Conservation (phyloP, 2,888 invertebrate species). For the Lasius fuliginosus region DNA sequence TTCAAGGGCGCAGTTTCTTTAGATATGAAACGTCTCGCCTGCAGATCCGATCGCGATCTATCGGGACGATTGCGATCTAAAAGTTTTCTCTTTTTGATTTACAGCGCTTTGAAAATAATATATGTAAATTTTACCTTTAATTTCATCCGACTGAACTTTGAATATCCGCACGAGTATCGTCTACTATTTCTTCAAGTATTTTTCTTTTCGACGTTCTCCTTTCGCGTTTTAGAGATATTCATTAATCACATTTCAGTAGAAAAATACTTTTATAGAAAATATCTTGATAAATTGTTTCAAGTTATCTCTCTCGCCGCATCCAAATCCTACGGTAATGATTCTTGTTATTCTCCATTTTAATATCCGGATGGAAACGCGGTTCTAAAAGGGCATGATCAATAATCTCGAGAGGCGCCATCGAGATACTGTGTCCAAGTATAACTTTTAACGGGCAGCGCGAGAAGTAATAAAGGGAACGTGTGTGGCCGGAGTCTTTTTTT, state of each 20-base stretch:
- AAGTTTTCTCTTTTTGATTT: constrained; percentile 17
- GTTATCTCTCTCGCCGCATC: background rate
- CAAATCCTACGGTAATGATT: background rate
- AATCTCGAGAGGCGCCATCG: background rate
- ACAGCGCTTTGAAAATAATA: constrained; percentile 5
- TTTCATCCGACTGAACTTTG: background rate
- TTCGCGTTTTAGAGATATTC: background rate
- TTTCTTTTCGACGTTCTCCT: background rate
- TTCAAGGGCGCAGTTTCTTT: constrained; percentile 3
- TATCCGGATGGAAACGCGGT: background rate
- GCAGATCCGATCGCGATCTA: constrained; percentile 37
- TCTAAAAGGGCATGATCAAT: constrained; percentile 4
- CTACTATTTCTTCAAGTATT: background rate
- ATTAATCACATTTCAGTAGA: constrained; percentile 2
- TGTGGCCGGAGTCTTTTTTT: constrained; percentile 27
- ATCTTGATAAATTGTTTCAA: background rate
- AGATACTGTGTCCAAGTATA: constrained; percentile 24
- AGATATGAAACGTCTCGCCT: constrained; percentile 19
- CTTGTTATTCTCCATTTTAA: background rate
- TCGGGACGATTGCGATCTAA: constrained; percentile 24
- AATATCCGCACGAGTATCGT: background rate
- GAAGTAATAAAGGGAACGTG: constrained; percentile 46
- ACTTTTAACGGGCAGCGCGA: constrained; percentile 49
- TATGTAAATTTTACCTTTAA: background rate
- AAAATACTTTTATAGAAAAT: constrained; percentile 12